These are phyloP conservation scores for Lasiurus cinereus DNA, from an alignment of 2,113 vertebrate species.

Conservation along the genomic window DNA sequence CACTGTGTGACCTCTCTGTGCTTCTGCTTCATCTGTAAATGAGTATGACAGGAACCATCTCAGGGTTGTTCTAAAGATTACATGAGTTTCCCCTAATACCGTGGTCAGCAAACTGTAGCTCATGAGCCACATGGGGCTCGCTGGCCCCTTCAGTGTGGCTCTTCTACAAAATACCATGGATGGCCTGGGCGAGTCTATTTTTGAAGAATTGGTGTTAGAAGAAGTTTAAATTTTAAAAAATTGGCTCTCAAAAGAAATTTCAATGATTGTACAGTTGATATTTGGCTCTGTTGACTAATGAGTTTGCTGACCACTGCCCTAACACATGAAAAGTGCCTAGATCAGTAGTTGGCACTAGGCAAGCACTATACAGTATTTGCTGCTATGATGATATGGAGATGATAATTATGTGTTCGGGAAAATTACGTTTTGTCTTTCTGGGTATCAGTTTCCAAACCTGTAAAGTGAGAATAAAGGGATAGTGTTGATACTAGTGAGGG, in stretches of 20 bases:
- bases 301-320: too few species aligned
- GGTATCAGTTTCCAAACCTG: slow-evolving; percentile 14
- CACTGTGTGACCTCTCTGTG: not conserved
- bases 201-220: too few species aligned
- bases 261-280: too few species aligned
- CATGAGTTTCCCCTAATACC: not conserved
- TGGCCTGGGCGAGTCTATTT: too few species aligned
- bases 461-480: not conserved
- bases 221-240: too few species aligned
- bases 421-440: not conserved
- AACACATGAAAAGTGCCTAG: not conserved
- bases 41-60: not conserved
- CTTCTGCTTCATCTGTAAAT: slow-evolving; percentile 13
- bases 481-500: not conserved
- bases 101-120: too few species aligned
- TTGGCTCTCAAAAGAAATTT: too few species aligned
- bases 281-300: too few species aligned
- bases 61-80: not conserved
- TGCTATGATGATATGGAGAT: not conserved
- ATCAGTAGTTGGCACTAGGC: not conserved
- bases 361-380: not conserved
- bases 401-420: not conserved
- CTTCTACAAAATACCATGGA: too few species aligned
- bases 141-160: too few species aligned
- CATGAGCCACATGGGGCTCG: too few species aligned